A percentile compares a stretch with the other conserved stretches of the same genome.
Evolutionary conservation across 2,888 invertebrate species (phyloP).

Genomic region (Aethes cnicana): DNA sequence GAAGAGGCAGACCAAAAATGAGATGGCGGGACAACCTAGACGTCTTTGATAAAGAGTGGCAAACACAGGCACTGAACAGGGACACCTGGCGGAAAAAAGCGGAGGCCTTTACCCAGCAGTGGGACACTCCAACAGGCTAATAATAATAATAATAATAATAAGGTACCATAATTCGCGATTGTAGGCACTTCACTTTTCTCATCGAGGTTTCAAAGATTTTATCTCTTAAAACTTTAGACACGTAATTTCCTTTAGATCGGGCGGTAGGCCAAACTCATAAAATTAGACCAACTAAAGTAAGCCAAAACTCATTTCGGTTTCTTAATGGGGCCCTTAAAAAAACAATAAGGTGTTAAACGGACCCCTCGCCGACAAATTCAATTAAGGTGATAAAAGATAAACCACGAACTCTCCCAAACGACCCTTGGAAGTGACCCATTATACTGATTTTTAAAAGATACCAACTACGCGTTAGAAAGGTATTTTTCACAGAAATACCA

Average conservation of each 20-base stretch:
- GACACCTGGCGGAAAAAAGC: too few species aligned
- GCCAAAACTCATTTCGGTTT: constrained; percentile 27
- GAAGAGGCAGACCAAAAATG: too few species aligned
- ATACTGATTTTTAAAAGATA: constrained; percentile 20
- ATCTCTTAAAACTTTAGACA: constrained; percentile 31
- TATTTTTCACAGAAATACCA: constrained; percentile 10
- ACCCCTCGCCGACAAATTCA: constrained; percentile 47
- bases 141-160: too few species aligned
- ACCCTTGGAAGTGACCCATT: constrained; percentile 36
- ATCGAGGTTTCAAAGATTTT: too few species aligned
- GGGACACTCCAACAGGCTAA: too few species aligned
- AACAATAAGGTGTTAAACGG: constrained; percentile 41
- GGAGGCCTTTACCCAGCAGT: too few species aligned
- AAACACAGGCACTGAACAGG: too few species aligned
- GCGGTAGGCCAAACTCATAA: constrained; percentile 14
- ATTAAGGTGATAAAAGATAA: constrained; percentile 59
- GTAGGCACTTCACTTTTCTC: too few species aligned
- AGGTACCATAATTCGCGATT: too few species aligned
- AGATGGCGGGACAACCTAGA: too few species aligned
- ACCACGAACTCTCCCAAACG: constrained; percentile 49
- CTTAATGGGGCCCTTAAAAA: constrained; percentile 33
- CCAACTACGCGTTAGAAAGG: constrained; percentile 12
- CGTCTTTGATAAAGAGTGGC: too few species aligned
- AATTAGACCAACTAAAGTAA: constrained; percentile 30
- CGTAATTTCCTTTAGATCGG: constrained; percentile 29